These are phyloP conservation scores for Lichenostomus cassidix DNA, from an alignment of 2,113 vertebrate species.

Conservation along the genomic window DNA sequence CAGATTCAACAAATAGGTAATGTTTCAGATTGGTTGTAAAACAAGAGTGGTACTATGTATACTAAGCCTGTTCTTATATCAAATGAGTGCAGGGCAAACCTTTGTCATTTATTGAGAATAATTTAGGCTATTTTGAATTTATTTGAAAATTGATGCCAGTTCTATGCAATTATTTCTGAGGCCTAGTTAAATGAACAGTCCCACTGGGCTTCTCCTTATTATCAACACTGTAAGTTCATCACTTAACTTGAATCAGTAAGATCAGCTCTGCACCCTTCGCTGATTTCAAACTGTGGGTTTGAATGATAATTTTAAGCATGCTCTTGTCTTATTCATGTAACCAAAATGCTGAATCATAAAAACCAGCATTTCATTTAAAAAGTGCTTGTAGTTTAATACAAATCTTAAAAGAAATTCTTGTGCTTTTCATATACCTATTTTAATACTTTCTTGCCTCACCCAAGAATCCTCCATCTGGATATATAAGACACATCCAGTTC, in stretches of 20 bases:
- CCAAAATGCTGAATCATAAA: neutral
- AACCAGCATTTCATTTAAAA: neutral
- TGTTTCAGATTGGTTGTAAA: neutral
- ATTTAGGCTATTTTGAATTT: neutral
- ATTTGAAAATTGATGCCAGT: neutral
- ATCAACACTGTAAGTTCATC: neutral
- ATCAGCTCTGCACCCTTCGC: neutral
- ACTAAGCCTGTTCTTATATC: neutral
- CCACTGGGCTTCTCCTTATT: neutral
- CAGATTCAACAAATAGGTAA: neutral
- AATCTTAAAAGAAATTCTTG: neutral
- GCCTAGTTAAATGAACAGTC: neutral
- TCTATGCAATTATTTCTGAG: neutral
- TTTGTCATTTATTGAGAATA: neutral
- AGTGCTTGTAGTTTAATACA: neutral
- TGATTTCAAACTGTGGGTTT: neutral
- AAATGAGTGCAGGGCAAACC: neutral
- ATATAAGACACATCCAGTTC: neutral
- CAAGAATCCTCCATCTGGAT: neutral
- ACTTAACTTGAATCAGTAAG: neutral
- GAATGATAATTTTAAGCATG: neutral
- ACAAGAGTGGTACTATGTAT: neutral
- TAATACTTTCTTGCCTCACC: neutral
- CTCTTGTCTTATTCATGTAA: neutral
- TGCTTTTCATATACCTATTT: neutral